These are phyloP conservation scores for Sinocyclocheilus maitianheensis DNA, from an alignment of 2,113 vertebrate species.

Conservation along the genomic window DNA sequence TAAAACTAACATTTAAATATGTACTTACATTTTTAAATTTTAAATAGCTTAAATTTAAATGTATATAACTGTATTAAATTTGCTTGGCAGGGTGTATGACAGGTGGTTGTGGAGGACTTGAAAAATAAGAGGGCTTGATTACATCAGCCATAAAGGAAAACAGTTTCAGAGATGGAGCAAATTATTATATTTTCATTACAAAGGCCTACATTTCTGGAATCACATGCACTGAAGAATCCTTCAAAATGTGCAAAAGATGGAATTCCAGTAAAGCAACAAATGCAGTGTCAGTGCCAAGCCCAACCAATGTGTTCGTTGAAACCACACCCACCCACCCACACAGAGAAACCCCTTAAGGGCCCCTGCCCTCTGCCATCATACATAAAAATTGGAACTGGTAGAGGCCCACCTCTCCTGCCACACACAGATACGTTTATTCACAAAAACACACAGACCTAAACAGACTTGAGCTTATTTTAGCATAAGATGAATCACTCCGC, in stretches of 20 bases:
- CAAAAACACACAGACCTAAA: conserved; percentile 48
- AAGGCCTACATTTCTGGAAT: not conserved
- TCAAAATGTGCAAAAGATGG: not conserved
- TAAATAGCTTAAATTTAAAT: no score
- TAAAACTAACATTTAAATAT: no score
- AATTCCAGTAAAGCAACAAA: not conserved
- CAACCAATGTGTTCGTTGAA: not conserved
- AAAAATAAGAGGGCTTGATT: not conserved
- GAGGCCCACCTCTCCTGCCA: conserved; percentile 60
- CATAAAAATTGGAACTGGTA: conserved; percentile 70
- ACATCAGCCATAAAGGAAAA: not conserved
- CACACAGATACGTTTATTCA: conserved; percentile 36
- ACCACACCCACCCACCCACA: conserved; percentile 56
- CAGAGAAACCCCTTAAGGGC: conserved; percentile 55
- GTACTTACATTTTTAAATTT: no score
- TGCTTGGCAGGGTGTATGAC: not conserved
- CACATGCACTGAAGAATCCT: not conserved
- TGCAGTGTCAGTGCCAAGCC: not conserved
- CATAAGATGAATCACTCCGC: conserved; percentile 29
- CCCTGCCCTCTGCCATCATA: conserved; percentile 70
- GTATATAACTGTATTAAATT: no score
- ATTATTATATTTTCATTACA: not conserved
- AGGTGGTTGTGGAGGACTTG: not conserved
- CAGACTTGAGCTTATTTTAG: conserved; percentile 15
- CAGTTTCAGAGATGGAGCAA: not conserved